Conservation (phyloP, 2,113 vertebrate genomes). For the Rhinoptilus africanus region DNA sequence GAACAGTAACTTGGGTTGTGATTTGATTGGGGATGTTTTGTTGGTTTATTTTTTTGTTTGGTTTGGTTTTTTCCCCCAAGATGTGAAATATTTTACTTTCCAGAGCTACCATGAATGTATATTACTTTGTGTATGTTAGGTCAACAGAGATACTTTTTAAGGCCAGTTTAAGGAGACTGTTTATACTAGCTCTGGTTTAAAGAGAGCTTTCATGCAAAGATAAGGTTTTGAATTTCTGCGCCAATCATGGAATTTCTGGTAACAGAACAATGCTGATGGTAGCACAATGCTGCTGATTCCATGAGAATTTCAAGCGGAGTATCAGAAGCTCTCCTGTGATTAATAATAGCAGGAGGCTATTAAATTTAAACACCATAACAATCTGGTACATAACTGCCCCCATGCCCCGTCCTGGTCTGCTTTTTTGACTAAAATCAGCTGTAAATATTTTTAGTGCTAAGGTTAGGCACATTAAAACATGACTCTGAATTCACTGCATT, state of each 20-base stretch:
- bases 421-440: background rate
- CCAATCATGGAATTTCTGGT: background rate
- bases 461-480: background rate
- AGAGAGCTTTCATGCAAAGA: background rate
- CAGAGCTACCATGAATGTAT: background rate
- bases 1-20: background rate
- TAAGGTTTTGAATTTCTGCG: background rate
- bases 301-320: background rate
- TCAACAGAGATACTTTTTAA: background rate
- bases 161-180: background rate
- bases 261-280: background rate
- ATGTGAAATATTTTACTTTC: background rate
- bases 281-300: background rate
- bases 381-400: background rate
- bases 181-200: background rate
- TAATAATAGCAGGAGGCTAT: background rate
- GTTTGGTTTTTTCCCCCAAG: background rate
- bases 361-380: background rate
- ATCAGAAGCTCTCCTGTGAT: background rate
- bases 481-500: background rate
- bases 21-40: background rate
- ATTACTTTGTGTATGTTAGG: background rate
- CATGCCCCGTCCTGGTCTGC: background rate
- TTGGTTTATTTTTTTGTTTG: background rate
- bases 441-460: background rate